Base-by-base conservation (phyloP, 1,140 invertebrate species). In the Ostrea denselamellosa region DNA sequence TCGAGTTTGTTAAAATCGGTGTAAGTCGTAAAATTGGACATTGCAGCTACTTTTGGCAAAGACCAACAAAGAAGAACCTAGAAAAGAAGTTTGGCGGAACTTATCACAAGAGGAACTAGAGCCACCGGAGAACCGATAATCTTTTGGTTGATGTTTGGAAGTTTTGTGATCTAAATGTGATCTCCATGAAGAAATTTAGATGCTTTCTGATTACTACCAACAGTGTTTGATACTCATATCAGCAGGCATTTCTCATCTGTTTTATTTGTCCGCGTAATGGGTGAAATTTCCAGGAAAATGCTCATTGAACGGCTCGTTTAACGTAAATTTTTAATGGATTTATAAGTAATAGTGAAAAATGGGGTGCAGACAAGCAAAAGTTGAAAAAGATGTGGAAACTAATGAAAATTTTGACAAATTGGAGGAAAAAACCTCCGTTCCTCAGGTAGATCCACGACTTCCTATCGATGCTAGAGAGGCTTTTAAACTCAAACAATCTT, bases 401-500 rank as follows among this genome's bases (percentile, higher is more conserved):
- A 83, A 62, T 25, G 53, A 52, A 44, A 68, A 54, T 28, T 53
- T 82, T 44, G 89, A 82, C 28, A 85, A 62, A 22, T 25, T 85
- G 52, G 51, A 51, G 53, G 53, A 77, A 17, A 62, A 86, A 8
- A 88, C 81, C 8, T 84, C 28, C 0, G 52, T 85, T 0, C 53
- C 56, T 9, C 51, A 88, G 53, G 88, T 90, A 12, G 92, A 92
- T 85, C 88, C 90, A 19, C 85, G 90, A 44, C 87, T 89, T 5
- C 92, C 92, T 8, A 68, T 93, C 17, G 90, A 92, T 88, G 86
- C 90, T 10, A 83, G 92, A 28, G 90, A 93, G 65, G 85, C 90
- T 0, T 93, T 92, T 86, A 92, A 91, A 82, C 82, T 93, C 65
- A 92, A 93, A 65, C 91, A 93, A 87, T 93, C 93, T 4, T 93